Conservation (phyloP, 1,140 invertebrate species). For the Ceratosolen solmsi region DNA sequence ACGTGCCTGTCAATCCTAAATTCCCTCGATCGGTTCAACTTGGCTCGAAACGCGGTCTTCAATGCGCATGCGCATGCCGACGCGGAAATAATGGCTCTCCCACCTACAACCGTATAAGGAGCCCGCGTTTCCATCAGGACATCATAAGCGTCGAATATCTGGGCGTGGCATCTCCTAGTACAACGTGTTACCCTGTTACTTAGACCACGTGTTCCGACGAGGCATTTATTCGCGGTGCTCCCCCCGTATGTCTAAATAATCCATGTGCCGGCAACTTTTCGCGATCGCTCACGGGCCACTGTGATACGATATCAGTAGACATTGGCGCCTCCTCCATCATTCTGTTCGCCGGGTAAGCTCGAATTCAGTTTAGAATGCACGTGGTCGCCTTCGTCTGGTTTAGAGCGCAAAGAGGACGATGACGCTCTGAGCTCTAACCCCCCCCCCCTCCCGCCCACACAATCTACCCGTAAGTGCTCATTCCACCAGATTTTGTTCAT, state of each 20-base stretch:
- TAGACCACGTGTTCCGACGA: constrained; percentile 68
- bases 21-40: neutral
- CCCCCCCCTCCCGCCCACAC: too few species aligned
- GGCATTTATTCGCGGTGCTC: constrained; percentile 56
- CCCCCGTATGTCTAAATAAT: neutral
- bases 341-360: constrained; percentile 58
- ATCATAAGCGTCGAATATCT: constrained; percentile 48
- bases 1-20: neutral
- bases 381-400: constrained; percentile 60
- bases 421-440: too few species aligned
- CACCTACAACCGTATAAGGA: constrained; percentile 72
- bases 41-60: too few species aligned
- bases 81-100: constrained; percentile 58
- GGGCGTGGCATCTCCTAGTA: constrained; percentile 51
- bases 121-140: constrained; percentile 71
- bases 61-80: constrained; percentile 36
- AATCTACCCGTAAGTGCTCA: too few species aligned
- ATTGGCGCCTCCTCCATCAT: constrained; percentile 36
- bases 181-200: too few species aligned
- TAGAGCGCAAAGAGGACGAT: too few species aligned
- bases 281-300: neutral
- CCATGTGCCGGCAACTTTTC: neutral
- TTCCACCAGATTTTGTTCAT: too few species aligned
- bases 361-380: constrained; percentile 72
- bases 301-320: too few species aligned